A percentile compares a stretch with the other conserved stretches of the same genome.
These are phyloP conservation scores for Maniola hyperantus DNA, from an alignment of 2,888 invertebrate species.

Conservation along the genomic window DNA sequence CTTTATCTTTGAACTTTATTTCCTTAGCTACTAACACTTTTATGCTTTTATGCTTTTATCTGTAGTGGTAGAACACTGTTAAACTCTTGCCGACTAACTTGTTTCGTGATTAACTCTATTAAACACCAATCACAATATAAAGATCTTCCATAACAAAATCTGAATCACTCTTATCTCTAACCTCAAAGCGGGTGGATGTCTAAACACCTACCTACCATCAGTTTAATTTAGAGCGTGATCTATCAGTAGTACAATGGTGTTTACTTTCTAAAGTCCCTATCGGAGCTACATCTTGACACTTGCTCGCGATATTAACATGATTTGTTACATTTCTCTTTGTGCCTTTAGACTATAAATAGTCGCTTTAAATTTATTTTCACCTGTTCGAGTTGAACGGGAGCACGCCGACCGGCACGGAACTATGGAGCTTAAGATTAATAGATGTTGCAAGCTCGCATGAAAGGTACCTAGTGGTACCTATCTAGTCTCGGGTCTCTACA, in stretches of 20 bases:
- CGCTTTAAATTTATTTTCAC: conserved; percentile 61
- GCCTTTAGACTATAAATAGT: conserved; percentile 58
- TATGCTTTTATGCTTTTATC: too few relatives aligned
- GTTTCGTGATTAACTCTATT: too few relatives aligned
- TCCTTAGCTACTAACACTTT: too few relatives aligned
- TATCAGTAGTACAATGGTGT: conserved; percentile 41
- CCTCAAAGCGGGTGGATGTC: conserved; percentile 18
- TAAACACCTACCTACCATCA: conserved; percentile 26
- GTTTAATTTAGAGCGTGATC: conserved; percentile 43
- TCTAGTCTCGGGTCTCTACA: too few relatives aligned
- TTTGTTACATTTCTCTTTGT: conserved; percentile 62
- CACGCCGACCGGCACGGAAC: conserved; percentile 46
- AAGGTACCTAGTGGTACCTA: conserved; percentile 3
- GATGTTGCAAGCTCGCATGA: conserved; percentile 30
- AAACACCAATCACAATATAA: background rate
- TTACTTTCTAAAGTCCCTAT: conserved; percentile 49
- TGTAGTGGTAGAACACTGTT: too few relatives aligned
- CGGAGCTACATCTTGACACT: conserved; percentile 45
- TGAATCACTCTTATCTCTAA: background rate
- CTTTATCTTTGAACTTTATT: too few relatives aligned
- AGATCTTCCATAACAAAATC: background rate
- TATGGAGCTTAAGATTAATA: conserved; percentile 68
- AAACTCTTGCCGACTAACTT: too few relatives aligned
- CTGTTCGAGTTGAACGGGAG: conserved; percentile 64
- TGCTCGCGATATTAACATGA: conserved; percentile 51